These are phyloP conservation scores for Paramormyrops hopkinsi DNA, from an alignment of 2,797 vertebrate genomes.

Conservation along the genomic window DNA sequence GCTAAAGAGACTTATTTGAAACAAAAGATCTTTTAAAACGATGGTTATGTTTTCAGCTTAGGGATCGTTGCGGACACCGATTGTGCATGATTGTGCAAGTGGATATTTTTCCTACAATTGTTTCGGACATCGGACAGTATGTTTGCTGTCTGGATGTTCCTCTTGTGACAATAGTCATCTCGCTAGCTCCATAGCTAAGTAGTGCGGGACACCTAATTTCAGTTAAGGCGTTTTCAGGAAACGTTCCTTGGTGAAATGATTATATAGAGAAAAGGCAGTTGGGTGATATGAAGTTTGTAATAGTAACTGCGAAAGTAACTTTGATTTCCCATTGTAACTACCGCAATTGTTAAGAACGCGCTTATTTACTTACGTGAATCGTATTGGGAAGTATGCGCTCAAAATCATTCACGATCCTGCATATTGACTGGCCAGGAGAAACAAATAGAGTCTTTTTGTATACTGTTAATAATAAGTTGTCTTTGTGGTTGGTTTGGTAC, in stretches of 20 bases:
- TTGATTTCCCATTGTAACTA: neutral
- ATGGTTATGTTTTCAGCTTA: neutral
- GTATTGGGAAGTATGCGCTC: neutral
- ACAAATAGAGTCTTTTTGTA: neutral
- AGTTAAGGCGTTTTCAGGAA: conserved; percentile 14
- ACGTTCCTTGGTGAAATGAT: neutral
- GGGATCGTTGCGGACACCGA: neutral
- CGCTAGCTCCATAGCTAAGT: conserved; percentile 11
- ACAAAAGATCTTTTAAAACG: conserved; percentile 1
- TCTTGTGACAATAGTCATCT: neutral
- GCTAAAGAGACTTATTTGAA: neutral
- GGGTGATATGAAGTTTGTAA: neutral
- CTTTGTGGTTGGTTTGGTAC: conserved; percentile 4
- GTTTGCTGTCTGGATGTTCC: neutral
- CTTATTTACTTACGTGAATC: neutral
- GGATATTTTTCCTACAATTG: neutral
- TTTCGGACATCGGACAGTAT: neutral
- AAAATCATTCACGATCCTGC: neutral
- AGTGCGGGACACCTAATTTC: neutral
- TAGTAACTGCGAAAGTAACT: neutral
- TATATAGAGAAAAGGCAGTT: neutral
- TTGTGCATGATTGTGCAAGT: neutral
- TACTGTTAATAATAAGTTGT: neutral
- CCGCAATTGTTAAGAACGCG: neutral
- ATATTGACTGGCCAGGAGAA: neutral